Conservation (phyloP, 2,888 invertebrate genomes). For the Cephalotes varians region DNA sequence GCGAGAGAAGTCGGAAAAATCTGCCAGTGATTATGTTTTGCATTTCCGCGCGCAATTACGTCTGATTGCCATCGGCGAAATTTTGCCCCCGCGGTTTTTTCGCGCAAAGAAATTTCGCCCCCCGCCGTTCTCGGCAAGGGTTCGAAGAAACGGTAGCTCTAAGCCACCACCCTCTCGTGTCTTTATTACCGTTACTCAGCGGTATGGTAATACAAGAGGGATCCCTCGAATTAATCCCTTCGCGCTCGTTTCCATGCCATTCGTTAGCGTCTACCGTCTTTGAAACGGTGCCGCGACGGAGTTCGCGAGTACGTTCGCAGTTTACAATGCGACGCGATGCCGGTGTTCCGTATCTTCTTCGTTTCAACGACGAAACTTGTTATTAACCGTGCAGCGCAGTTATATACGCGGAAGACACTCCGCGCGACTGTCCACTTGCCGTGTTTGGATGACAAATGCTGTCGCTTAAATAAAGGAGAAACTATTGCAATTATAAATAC, state of each 20-base stretch:
- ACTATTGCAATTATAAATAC: background rate
- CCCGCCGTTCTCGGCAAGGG: background rate
- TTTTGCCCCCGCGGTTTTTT: conserved; percentile 4
- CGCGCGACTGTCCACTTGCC: background rate
- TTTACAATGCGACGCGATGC: conserved; percentile 31
- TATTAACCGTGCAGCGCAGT: conserved; percentile 21
- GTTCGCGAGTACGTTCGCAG: conserved; percentile 26
- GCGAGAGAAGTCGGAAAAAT: conserved; percentile 59
- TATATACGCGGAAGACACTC: conserved; percentile 6
- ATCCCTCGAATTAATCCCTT: conserved; percentile 14
- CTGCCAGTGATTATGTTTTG: conserved; percentile 63
- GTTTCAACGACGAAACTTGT: conserved; percentile 36
- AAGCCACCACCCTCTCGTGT: background rate
- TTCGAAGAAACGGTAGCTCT: conserved; percentile 22
- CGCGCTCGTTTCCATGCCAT: conserved; percentile 35
- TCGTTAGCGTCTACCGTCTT: conserved; percentile 41
- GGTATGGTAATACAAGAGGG: conserved; percentile 13
- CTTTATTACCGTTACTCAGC: conserved; percentile 35
- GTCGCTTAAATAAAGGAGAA: conserved; percentile 16
- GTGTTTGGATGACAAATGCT: conserved; percentile 14
- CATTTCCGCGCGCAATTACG: conserved; percentile 48
- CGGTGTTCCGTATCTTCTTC: conserved; percentile 14
- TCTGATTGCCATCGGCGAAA: conserved; percentile 50
- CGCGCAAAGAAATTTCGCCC: background rate
- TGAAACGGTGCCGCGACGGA: conserved; percentile 8